Evolutionary conservation across 2,888 invertebrate species (phyloP), one percentile per base, ranked within the genome.

Genomic region (Hypercompe scribonia): DNA sequence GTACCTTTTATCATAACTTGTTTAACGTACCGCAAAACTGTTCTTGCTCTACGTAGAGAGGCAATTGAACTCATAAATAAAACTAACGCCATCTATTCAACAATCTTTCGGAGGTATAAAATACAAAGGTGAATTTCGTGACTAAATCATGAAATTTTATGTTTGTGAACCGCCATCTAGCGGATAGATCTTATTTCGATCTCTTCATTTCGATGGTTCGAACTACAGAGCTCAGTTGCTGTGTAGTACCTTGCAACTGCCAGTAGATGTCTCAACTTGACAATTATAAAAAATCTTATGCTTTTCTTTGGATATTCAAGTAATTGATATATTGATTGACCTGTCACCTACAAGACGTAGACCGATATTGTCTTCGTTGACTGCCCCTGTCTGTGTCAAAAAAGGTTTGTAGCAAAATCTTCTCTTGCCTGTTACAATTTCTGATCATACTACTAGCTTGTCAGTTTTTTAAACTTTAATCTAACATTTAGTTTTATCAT

Each of bases 1-100:
- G 33, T 4, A 70, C 46, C 34, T 46, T 33, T 69, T n/a, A n/a
- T 24, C 46, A 70, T 70, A 63, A 46, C 69, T 61, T 70, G 70
- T 70, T 70, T 39, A 21, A 69, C 69, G 31, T 61, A 31, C 61
- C 18, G 61, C 54, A 31, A 61, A 61, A 69, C 36, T 68, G 78
- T 75, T 78, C 78, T 81, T 81, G 77, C 79, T 80, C 82, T 65
- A 77, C 68, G 82, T 86, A 86, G 85, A 86, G 85, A 93, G 93
- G 93, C 93, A 89, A 94, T 87, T 93, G 94, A 94, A 94, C 95
- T 90, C 94, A 94, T 95, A 94, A 94, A 94, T 90, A 77, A 46
- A 18, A 77, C 75, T 66, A 81, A 80, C 90, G 92, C 87, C 94
- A 92, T 90, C 94, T 94, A 4, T 61, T 61, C 7, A 61, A 36